These are phyloP conservation scores for Brevimyrus niger DNA, from an alignment of 2,113 vertebrate species.

Conservation along the genomic window DNA sequence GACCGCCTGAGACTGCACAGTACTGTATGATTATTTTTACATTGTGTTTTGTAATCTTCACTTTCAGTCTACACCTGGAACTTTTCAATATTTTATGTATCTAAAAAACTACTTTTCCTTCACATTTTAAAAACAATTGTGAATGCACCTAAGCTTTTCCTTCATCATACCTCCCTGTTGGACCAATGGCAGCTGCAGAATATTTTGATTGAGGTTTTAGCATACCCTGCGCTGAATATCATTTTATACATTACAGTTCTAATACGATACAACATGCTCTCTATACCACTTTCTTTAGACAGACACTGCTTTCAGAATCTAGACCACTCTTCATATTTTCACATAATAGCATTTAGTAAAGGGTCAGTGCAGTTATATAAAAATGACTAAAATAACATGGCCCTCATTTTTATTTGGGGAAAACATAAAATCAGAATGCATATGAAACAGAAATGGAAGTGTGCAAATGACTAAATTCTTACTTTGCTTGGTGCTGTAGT, in stretches of 20 bases:
- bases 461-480: slow-evolving; percentile 32
- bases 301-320: neutral
- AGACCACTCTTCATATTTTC: neutral
- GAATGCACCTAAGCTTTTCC: neutral
- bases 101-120: neutral
- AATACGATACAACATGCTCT: neutral
- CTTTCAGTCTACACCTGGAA: neutral
- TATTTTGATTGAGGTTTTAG: neutral
- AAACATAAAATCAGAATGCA: neutral
- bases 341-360: neutral
- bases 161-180: neutral
- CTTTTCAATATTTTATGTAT: neutral
- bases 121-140: neutral
- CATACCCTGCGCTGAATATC: neutral
- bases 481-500: slow-evolving; percentile 83
- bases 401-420: neutral
- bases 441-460: neutral
- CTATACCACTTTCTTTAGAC: neutral
- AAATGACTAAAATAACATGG: neutral
- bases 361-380: neutral
- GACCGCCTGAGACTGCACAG: too few relatives aligned
- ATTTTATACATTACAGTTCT: neutral
- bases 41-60: neutral
- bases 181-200: neutral
- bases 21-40: neutral